Conservation (phyloP, 2,113 vertebrate genomes). For the Indicator maculatus region DNA sequence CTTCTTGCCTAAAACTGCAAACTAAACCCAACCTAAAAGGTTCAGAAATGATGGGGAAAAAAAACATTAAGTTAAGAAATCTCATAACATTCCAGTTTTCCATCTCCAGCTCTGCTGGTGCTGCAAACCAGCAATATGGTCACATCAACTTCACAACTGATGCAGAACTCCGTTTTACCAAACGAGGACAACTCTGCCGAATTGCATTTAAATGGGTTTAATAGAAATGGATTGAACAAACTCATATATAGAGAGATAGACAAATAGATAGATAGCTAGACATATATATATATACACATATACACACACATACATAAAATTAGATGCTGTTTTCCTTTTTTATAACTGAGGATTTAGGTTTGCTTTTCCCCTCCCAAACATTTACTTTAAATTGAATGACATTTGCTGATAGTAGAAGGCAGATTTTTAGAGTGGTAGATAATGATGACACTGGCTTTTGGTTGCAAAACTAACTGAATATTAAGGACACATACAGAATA, state of each 20-base stretch:
- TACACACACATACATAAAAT: not conserved
- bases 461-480: slow-evolving; percentile 28
- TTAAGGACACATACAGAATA: not conserved
- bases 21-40: not conserved
- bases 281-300: not conserved
- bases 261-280: not conserved
- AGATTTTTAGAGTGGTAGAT: slow-evolving; percentile 12
- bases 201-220: not conserved
- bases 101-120: not conserved
- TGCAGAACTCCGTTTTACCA: not conserved
- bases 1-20: not conserved
- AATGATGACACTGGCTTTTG: not conserved
- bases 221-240: not conserved
- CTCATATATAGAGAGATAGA: not conserved
- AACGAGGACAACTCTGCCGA: not conserved
- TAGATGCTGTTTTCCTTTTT: not conserved
- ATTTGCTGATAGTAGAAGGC: not conserved
- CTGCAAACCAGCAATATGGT: not conserved
- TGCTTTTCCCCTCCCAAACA: slow-evolving; percentile 30
- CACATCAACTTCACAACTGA: not conserved
- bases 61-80: not conserved
- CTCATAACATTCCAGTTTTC: not conserved
- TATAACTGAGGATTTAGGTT: not conserved
- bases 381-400: slow-evolving; percentile 47
- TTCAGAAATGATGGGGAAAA: not conserved